Evolutionary conservation across 2,113 vertebrate species (phyloP).

Genomic region (Callionymus lyra): DNA sequence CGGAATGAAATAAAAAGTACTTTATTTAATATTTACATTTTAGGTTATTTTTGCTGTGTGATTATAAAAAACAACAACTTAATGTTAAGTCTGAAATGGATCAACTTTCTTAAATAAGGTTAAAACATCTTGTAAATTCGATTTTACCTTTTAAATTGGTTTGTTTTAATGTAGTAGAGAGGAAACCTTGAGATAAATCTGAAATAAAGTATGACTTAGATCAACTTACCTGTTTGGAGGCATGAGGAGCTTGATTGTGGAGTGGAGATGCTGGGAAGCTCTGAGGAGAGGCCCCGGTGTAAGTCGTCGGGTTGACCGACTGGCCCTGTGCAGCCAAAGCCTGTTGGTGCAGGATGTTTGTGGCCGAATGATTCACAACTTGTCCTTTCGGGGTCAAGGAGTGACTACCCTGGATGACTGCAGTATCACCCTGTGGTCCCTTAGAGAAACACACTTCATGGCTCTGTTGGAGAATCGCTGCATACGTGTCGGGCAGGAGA

Average conservation of each 20-base stretch:
- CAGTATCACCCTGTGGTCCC: slow-evolving; percentile 15
- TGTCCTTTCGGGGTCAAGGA: slow-evolving; percentile 24
- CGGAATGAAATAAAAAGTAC: too few relatives aligned
- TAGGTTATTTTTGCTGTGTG: too few relatives aligned
- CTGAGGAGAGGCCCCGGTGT: slow-evolving; percentile 25
- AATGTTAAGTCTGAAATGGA: too few relatives aligned
- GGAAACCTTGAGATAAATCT: too few relatives aligned
- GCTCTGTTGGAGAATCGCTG: slow-evolving; percentile 17
- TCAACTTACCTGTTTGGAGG: slow-evolving; percentile 70
- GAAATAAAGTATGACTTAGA: too few relatives aligned
- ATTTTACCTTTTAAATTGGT: too few relatives aligned
- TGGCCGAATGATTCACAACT: slow-evolving; percentile 21
- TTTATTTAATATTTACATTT: too few relatives aligned
- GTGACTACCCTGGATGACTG: slow-evolving; percentile 25
- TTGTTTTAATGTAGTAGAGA: too few relatives aligned
- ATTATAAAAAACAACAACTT: too few relatives aligned
- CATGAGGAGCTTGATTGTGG: slow-evolving; percentile 37
- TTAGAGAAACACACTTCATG: slow-evolving; percentile 23
- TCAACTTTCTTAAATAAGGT: too few relatives aligned
- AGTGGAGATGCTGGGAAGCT: slow-evolving; percentile 34
- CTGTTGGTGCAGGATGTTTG: slow-evolving; percentile 28
- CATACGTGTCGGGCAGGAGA: slow-evolving; percentile 17
- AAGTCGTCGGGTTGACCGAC: slow-evolving; percentile 13
- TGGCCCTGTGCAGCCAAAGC: slow-evolving; percentile 21
- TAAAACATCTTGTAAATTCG: too few relatives aligned